A percentile compares a stretch with the other conserved stretches of the same genome.
phyloP scores from a whole-genome alignment of 2,113 vertebrate genomes.

The Hiodon alosoides region DNA sequence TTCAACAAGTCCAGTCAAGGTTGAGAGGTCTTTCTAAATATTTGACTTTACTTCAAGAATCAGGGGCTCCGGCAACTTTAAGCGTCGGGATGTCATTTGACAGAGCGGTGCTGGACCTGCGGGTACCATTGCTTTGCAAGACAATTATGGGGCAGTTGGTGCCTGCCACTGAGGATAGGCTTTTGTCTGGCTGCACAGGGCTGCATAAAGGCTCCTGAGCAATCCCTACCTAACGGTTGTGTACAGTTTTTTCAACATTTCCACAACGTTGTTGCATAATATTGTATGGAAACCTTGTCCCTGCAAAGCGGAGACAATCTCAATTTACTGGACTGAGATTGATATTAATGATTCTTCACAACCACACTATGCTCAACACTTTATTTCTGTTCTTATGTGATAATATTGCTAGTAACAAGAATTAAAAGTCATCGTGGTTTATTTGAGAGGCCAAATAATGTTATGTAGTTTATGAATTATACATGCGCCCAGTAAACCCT shows the following conservation, averaged over 20 bases:
- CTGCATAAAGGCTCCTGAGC: background rate
- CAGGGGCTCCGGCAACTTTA: constrained; percentile 9
- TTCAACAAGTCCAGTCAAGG: background rate
- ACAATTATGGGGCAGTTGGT: background rate
- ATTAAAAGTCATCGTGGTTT: constrained; percentile 26
- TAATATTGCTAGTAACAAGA: constrained; percentile 52
- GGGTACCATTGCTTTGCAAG: background rate
- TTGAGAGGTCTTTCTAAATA: constrained; percentile 6
- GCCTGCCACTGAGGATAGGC: background rate
- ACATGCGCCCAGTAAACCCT: background rate
- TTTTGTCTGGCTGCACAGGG: background rate
- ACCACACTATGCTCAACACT: constrained; percentile 1
- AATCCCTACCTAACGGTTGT: background rate
- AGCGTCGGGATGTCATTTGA: constrained; percentile 5
- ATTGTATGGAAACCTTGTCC: too few relatives aligned
- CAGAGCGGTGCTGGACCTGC: constrained; percentile 12
- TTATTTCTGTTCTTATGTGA: constrained; percentile 2
- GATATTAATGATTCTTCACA: background rate
- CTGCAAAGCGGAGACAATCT: background rate
- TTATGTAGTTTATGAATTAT: constrained; percentile 46
- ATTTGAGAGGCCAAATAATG: constrained; percentile 37
- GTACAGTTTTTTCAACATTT: background rate
- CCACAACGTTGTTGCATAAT: too few relatives aligned
- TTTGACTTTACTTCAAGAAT: constrained; percentile 19
- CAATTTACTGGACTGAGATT: background rate